These are phyloP conservation scores for Microchirus variegatus DNA, from an alignment of 2,797 vertebrate species.

Conservation along the genomic window DNA sequence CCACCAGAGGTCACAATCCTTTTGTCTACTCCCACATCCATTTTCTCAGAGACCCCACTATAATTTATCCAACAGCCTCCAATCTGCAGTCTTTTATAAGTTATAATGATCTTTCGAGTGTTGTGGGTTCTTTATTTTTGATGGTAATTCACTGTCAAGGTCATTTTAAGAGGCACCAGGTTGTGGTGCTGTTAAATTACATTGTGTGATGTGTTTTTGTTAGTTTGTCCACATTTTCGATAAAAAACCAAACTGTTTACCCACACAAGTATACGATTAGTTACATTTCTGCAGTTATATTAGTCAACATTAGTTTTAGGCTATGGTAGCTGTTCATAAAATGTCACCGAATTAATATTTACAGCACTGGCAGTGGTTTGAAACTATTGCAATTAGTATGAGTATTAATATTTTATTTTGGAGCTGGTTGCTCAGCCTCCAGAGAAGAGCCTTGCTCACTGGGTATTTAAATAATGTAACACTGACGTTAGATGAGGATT, in stretches of 20 bases:
- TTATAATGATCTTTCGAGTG: background rate
- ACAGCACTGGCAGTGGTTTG: conserved; percentile 19
- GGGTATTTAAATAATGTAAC: conserved; percentile 33
- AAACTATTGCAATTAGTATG: conserved; percentile 27
- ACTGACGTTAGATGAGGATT: conserved; percentile 43
- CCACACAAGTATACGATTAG: background rate
- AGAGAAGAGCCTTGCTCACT: conserved; percentile 7
- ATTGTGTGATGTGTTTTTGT: too few species aligned
- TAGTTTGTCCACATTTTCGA: too few species aligned
- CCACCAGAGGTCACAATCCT: conserved; percentile 37
- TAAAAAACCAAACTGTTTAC: background rate
- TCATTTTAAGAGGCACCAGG: background rate
- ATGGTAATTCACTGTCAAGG: background rate
- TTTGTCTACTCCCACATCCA: conserved; percentile 55
- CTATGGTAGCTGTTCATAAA: background rate
- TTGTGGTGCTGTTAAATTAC: too few species aligned
- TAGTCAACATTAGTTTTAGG: too few species aligned
- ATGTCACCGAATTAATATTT: conserved; percentile 18
- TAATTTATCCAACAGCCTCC: conserved; percentile 58
- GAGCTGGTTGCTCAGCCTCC: conserved; percentile 26
- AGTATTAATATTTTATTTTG: conserved; percentile 22
- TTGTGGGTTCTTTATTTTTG: background rate
- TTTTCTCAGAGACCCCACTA: conserved; percentile 38
- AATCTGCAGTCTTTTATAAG: conserved; percentile 20
- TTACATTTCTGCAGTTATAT: background rate